A percentile compares a stretch with the other conserved stretches of the same genome.
Conservation (phyloP, 1,140 invertebrate genomes). For the Zaprionus ornatus region DNA sequence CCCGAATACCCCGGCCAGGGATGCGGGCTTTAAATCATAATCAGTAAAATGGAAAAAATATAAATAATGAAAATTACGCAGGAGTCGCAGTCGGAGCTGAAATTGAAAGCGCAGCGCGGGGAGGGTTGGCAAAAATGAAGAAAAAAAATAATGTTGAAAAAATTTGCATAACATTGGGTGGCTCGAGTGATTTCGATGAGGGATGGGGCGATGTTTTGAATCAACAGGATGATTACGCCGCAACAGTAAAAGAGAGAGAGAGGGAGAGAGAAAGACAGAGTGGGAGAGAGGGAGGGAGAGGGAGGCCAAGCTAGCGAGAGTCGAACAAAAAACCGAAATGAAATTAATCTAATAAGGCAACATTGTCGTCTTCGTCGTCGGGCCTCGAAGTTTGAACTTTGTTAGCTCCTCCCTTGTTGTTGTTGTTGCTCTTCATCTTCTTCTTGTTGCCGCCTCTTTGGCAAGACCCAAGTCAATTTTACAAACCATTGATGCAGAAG, state of each 20-base stretch:
- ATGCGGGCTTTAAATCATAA: slow-evolving; percentile 77
- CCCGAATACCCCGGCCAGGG: slow-evolving; percentile 3
- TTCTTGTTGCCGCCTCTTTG: slow-evolving; percentile 20
- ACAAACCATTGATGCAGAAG: slow-evolving; percentile 83
- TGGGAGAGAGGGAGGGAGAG: background rate
- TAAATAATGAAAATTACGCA: slow-evolving; percentile 79
- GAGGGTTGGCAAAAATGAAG: slow-evolving; percentile 59
- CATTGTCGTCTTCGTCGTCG: slow-evolving; percentile 45
- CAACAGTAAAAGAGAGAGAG: background rate
- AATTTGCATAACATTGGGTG: slow-evolving; percentile 71
- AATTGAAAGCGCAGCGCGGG: slow-evolving; percentile 73
- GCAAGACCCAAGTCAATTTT: slow-evolving; percentile 74
- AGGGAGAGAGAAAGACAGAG: background rate
- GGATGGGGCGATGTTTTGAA: slow-evolving; percentile 49
- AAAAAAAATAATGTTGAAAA: slow-evolving; percentile 21
- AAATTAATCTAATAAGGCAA: slow-evolving; percentile 83
- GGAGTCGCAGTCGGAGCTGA: slow-evolving; percentile 30
- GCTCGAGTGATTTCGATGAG: slow-evolving; percentile 41
- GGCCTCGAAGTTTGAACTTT: slow-evolving; percentile 48
- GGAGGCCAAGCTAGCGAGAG: background rate
- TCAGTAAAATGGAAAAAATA: slow-evolving; percentile 82
- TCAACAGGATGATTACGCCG: slow-evolving; percentile 74
- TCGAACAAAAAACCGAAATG: slow-evolving; percentile 68
- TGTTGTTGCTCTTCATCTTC: background rate
- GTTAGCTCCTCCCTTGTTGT: slow-evolving; percentile 29